These are phyloP conservation scores for Natator depressus DNA, from an alignment of 2,113 vertebrate species.

Conservation along the genomic window DNA sequence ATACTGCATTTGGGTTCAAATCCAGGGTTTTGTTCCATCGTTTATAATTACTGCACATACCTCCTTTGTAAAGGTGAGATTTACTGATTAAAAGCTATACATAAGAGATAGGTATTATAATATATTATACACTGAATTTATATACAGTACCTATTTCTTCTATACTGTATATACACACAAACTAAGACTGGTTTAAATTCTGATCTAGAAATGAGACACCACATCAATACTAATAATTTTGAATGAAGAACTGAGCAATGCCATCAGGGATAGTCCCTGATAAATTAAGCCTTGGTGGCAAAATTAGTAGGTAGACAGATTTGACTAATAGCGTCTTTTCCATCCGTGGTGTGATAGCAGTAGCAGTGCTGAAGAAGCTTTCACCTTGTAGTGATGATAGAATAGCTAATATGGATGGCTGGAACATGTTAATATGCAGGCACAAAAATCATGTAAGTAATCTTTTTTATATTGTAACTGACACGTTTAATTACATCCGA, in stretches of 20 bases:
- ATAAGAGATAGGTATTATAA: neutral
- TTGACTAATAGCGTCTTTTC: neutral
- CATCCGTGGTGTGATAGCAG: neutral
- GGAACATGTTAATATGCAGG: neutral
- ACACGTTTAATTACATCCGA: neutral
- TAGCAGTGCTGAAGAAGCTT: neutral
- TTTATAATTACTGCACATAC: neutral
- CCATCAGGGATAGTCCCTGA: neutral
- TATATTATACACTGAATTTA: slow-evolving; percentile 13
- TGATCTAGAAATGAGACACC: slow-evolving; percentile 37
- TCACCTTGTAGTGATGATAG: neutral
- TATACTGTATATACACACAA: neutral
- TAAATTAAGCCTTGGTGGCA: neutral
- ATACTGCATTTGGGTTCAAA: neutral
- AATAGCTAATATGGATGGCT: neutral
- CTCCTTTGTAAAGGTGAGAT: slow-evolving; percentile 6
- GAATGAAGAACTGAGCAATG: neutral
- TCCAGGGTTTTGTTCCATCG: neutral
- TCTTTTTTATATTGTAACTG: neutral
- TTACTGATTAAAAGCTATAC: neutral
- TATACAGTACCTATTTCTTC: neutral
- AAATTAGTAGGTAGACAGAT: neutral
- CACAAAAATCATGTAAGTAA: slow-evolving; percentile 7
- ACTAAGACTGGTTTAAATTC: neutral
- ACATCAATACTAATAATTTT: slow-evolving; percentile 20